phyloP scores from a whole-genome alignment of 2,888 invertebrate species.

The Smittia sp. region DNA sequence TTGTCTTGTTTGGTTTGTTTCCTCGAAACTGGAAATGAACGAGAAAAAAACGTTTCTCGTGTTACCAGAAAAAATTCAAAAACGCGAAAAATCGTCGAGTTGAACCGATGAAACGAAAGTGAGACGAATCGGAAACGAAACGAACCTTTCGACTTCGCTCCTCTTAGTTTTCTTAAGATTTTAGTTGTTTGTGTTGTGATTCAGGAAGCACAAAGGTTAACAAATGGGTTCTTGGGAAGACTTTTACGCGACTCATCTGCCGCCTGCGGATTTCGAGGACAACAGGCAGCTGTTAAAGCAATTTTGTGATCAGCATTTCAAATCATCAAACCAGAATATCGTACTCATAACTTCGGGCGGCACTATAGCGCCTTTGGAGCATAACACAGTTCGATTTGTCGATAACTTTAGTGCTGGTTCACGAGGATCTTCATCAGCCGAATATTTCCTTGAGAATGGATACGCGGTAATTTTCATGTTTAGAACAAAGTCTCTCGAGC shows the following conservation, averaged over 20 bases:
- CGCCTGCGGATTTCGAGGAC: conserved; percentile 74
- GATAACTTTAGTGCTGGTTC: conserved; percentile 99
- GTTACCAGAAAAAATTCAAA: too few species aligned
- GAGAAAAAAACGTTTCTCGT: too few species aligned
- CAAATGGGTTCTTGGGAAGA: conserved; percentile 64
- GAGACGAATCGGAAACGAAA: too few species aligned
- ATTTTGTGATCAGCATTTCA: conserved; percentile 71
- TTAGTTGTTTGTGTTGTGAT: conserved; percentile 2
- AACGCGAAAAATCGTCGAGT: too few species aligned
- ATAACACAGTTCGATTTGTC: conserved; percentile 95
- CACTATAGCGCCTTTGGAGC: conserved; percentile 93
- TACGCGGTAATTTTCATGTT: conserved; percentile 95
- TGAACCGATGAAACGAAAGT: too few species aligned
- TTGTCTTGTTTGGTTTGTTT: too few species aligned
- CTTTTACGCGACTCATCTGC: conserved; percentile 75
- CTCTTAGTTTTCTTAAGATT: background rate
- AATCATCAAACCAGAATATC: conserved; percentile 65
- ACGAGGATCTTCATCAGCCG: conserved; percentile 90
- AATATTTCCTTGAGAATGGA: conserved; percentile 83
- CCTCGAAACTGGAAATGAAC: too few species aligned
- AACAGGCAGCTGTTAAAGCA: conserved; percentile 68
- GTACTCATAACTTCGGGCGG: conserved; percentile 74
- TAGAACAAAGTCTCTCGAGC: conserved; percentile 84
- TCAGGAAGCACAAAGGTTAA: background rate
- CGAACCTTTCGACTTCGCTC: too few species aligned